These are phyloP conservation scores for Dysmachus trigonus DNA, from an alignment of 2,888 invertebrate species.

Conservation along the genomic window DNA sequence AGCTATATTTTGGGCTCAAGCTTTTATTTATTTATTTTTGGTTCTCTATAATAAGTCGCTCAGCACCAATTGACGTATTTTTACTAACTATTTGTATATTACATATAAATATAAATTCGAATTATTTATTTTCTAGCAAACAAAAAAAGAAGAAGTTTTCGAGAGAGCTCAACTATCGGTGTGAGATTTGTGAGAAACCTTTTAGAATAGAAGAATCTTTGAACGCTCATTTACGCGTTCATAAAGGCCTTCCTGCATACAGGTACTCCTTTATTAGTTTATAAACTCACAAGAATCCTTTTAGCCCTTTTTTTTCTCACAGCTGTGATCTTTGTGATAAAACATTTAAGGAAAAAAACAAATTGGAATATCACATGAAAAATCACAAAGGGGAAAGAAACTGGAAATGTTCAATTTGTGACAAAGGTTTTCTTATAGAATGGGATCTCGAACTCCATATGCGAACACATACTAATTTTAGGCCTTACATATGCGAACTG, in stretches of 20 bases:
- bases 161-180: background rate
- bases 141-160: background rate
- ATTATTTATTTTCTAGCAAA: background rate
- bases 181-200: background rate
- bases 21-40: no score
- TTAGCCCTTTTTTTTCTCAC: no score
- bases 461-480: slow-evolving; percentile 5
- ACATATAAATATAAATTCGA: background rate
- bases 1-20: no score
- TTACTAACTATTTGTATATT: no score
- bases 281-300: background rate
- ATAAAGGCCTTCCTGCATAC: slow-evolving; percentile 10
- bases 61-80: no score
- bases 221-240: background rate
- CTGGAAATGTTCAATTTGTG: slow-evolving; percentile 1
- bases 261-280: background rate
- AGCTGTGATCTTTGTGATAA: slow-evolving; percentile 23
- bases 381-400: slow-evolving; percentile 11
- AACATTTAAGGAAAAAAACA: background rate
- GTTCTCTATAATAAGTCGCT: no score
- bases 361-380: slow-evolving; percentile 34
- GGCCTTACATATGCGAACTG: slow-evolving; percentile 12
- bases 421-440: slow-evolving; percentile 10
- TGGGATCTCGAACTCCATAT: slow-evolving; percentile 18
- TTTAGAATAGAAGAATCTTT: background rate